These are phyloP conservation scores for Tribolium madens DNA, from an alignment of 1,140 invertebrate genomes.

Conservation along the genomic window DNA sequence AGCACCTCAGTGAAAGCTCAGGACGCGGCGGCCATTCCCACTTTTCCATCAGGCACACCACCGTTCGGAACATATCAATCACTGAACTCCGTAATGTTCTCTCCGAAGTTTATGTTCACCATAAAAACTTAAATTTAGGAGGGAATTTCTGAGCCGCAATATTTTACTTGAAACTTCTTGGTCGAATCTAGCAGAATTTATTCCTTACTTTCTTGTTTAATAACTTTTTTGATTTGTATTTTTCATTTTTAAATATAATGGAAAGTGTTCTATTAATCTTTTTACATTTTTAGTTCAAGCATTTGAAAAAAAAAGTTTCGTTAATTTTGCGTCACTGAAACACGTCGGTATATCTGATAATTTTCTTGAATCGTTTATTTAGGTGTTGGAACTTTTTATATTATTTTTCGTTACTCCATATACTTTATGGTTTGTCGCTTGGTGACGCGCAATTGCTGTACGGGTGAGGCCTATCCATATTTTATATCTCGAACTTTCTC, in stretches of 20 bases:
- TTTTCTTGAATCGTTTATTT: background rate
- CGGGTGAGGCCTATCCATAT: conserved; percentile 43
- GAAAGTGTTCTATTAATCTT: background rate
- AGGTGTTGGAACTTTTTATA: background rate
- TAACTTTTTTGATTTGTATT: background rate
- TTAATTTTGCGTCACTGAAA: no score
- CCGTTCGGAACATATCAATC: conserved; percentile 29
- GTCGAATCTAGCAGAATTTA: conserved; percentile 3
- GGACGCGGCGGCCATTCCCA: conserved; percentile 22
- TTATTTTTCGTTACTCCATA: conserved; percentile 11
- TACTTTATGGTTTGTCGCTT: conserved; percentile 26
- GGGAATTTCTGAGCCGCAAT: conserved; percentile 36
- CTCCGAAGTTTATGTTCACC: conserved; percentile 48
- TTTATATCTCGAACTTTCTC: conserved; percentile 46
- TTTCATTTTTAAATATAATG: conserved; percentile 11
- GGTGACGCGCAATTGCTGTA: conserved; percentile 21
- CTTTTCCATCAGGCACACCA: background rate
- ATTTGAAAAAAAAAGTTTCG: background rate
- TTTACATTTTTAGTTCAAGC: background rate
- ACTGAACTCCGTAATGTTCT: conserved; percentile 38
- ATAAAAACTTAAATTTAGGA: conserved; percentile 50
- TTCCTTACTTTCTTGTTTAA: background rate
- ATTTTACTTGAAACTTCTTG: conserved; percentile 29
- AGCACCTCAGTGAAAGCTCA: background rate
- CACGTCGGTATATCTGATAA: conserved; percentile 2